Evolutionary conservation across 2,113 vertebrate genomes (phyloP), one percentile per base, ranked within the genome.

Genomic region (Hydrolagus affinis): DNA sequence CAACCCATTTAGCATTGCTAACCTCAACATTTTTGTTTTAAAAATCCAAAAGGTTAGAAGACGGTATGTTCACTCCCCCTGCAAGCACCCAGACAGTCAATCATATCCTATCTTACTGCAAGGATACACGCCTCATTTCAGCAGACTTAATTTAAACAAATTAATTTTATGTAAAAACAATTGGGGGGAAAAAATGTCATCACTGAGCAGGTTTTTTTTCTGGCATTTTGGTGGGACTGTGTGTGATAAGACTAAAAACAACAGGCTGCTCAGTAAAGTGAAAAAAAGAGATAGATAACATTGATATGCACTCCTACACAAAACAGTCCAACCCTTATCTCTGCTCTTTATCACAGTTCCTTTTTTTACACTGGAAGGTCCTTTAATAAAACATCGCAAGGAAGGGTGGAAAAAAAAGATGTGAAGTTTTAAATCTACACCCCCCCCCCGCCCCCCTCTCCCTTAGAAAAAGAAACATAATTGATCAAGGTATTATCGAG

Each of bases 401-500:
- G 68, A 76, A 86, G 44, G 12, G 56, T 28, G 85, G 57, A 86
- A 85, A 85, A 80, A 87, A 90, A 92, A 94, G 94, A 88, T 8
- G 88, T 90, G 87, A 86, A 88, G 90, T 87, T 87, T 86, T 88
- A 77, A 86, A 59, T 86, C 85, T 77, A 30, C 71, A 44, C 44
- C 44, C 0, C 71, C n/a, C 71, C 89, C 91, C 93, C 89, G 91
- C 90, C 93, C 91, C 91, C 94, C 92, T 94, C 93, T 94, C 93
- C 93, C 93, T 93, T 93, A 93, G 91, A 94, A 97, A 85, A 72
- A 72, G 70, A 85, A 98, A 97, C 96, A 98, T 97, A 99, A 98
- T 99, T 99, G 99, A 99, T 99, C 98, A 98, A 96, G 95, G 96
- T 97, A 98, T 99, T 99, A 99, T 99, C 97, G 96, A 98, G 97